Conservation (phyloP, 2,888 invertebrate species). For the Polyommatus icarus region DNA sequence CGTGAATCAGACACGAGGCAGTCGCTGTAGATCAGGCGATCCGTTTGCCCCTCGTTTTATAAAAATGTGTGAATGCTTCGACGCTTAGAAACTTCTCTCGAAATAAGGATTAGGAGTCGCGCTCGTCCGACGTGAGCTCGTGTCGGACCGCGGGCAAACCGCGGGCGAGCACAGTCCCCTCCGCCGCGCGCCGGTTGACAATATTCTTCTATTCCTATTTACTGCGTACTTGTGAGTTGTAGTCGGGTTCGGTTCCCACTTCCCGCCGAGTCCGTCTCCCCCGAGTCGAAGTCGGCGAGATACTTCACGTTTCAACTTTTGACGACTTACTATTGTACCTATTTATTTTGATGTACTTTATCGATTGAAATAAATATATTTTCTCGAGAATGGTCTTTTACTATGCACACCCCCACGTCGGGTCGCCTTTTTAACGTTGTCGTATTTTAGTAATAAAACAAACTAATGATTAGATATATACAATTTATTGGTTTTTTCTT, state of each 20-base stretch:
- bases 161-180: too few relatives aligned
- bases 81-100: too few relatives aligned
- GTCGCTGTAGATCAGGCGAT: too few relatives aligned
- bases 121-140: too few relatives aligned
- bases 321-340: conserved; percentile 7
- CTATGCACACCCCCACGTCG: too few relatives aligned
- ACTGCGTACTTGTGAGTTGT: not conserved
- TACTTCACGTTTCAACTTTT: not conserved
- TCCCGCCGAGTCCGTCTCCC: not conserved
- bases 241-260: not conserved
- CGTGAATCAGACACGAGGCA: too few relatives aligned
- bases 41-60: too few relatives aligned
- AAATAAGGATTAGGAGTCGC: too few relatives aligned
- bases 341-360: conserved; percentile 15
- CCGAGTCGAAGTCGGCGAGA: not conserved
- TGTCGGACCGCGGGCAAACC: too few relatives aligned
- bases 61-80: too few relatives aligned
- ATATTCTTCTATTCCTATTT: not conserved
- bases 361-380: conserved; percentile 12
- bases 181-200: not conserved
- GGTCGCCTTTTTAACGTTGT: not conserved
- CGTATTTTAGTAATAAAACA: not conserved
- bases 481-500: not conserved
- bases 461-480: not conserved
- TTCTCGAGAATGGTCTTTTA: not conserved